These are phyloP conservation scores for Scomberomorus guttatus DNA, from an alignment of 2,797 vertebrate species.

Conservation along the genomic window DNA sequence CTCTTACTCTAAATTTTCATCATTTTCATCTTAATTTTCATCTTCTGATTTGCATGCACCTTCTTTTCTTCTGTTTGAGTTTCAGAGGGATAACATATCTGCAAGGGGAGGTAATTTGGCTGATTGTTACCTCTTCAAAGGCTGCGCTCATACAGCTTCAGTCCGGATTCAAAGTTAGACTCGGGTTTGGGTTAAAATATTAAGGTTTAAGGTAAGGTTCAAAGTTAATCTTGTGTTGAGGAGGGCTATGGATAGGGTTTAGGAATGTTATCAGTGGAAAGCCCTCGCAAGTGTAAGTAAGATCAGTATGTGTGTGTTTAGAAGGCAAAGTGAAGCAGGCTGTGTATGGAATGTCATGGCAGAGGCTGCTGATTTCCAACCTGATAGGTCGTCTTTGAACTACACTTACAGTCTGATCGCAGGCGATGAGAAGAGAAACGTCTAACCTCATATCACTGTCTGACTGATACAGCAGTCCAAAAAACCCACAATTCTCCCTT, in stretches of 20 bases:
- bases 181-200: constrained; percentile 10
- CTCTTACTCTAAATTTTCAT: too few species aligned
- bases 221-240: neutral
- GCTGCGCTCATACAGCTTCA: neutral
- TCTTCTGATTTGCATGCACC: neutral
- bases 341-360: constrained; percentile 67
- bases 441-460: constrained; percentile 12
- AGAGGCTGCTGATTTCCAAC: constrained; percentile 61
- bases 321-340: constrained; percentile 52
- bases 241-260: neutral
- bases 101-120: constrained; percentile 12
- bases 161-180: constrained; percentile 5
- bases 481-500: constrained; percentile 5
- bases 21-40: neutral
- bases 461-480: neutral
- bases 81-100: constrained; percentile 9
- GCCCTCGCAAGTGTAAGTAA: constrained; percentile 21
- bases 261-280: constrained; percentile 30
- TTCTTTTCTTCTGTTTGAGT: neutral
- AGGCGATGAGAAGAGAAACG: constrained; percentile 21
- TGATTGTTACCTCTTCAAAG: neutral
- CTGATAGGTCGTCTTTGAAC: constrained; percentile 67
- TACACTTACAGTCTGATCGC: constrained; percentile 30
- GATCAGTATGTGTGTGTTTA: constrained; percentile 33
- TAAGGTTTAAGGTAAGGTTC: constrained; percentile 17